phyloP scores from a whole-genome alignment of 2,113 vertebrate genomes.

The Sialia sialis region DNA sequence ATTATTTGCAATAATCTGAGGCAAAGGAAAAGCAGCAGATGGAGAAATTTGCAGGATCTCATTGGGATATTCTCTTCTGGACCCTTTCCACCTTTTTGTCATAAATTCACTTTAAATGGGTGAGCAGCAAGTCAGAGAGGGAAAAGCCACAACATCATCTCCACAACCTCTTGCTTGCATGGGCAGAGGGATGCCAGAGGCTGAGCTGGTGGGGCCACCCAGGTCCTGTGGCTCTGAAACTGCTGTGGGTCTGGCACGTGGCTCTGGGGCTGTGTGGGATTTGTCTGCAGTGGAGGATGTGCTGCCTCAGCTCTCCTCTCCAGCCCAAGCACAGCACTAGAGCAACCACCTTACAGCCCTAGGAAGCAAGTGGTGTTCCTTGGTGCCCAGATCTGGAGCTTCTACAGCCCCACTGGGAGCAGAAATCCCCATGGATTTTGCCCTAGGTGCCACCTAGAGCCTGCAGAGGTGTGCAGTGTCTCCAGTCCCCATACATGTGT shows the following conservation, averaged over 20 bases:
- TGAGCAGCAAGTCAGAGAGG: background rate
- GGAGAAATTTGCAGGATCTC: background rate
- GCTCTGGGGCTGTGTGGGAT: background rate
- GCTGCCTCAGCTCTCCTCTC: background rate
- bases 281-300: rapidly evolving
- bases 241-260: rapidly evolving
- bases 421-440: background rate
- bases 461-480: background rate
- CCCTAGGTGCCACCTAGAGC: background rate
- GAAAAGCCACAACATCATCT: background rate
- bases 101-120: background rate
- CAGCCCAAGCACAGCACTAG: background rate
- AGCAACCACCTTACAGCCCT: background rate
- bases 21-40: background rate
- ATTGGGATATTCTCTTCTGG: background rate
- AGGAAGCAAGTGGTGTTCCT: background rate
- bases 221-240: background rate
- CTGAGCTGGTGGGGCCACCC: background rate
- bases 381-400: background rate
- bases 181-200: background rate
- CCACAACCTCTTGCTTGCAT: background rate
- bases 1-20: background rate
- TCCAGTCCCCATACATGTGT: background rate
- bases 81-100: background rate
- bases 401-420: background rate